Evolutionary conservation across 2,113 vertebrate genomes (phyloP).

Genomic region (Nycticebus coucang): DNA sequence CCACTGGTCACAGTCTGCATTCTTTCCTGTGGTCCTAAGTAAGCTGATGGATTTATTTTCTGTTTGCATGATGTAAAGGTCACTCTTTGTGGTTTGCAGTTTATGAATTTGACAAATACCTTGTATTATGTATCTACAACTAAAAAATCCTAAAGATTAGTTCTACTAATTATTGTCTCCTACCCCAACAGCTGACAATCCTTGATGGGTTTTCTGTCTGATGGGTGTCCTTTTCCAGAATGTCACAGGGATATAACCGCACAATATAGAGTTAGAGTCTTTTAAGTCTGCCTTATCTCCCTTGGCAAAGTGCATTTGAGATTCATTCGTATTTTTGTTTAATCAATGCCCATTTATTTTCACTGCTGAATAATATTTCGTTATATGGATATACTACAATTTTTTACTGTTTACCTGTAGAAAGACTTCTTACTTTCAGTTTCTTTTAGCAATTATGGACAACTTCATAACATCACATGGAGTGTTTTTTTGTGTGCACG

Average conservation of each 20-base stretch:
- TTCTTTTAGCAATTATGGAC: not conserved
- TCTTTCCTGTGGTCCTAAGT: not conserved
- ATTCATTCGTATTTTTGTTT: not conserved
- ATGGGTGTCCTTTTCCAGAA: not conserved
- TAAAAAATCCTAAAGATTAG: not conserved
- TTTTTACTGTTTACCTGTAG: not conserved
- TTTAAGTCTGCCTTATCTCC: not conserved
- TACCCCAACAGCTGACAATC: not conserved
- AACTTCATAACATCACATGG: not conserved
- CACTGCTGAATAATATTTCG: not conserved
- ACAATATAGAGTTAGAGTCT: not conserved
- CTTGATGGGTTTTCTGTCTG: not conserved
- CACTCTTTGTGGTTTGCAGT: not conserved
- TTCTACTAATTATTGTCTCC: not conserved
- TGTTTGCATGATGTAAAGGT: not conserved
- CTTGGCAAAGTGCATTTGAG: not conserved
- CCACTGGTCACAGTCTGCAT: not conserved
- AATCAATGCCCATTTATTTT: not conserved
- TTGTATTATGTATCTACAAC: not conserved
- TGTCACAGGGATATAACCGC: not conserved
- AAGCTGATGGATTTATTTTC: not conserved
- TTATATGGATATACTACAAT: not conserved
- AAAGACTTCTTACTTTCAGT: not conserved
- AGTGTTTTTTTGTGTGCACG: not conserved
- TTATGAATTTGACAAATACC: not conserved